These are phyloP conservation scores for Rhabditophanes sp. DNA, from an alignment of 2,888 invertebrate species.

Conservation along the genomic window DNA sequence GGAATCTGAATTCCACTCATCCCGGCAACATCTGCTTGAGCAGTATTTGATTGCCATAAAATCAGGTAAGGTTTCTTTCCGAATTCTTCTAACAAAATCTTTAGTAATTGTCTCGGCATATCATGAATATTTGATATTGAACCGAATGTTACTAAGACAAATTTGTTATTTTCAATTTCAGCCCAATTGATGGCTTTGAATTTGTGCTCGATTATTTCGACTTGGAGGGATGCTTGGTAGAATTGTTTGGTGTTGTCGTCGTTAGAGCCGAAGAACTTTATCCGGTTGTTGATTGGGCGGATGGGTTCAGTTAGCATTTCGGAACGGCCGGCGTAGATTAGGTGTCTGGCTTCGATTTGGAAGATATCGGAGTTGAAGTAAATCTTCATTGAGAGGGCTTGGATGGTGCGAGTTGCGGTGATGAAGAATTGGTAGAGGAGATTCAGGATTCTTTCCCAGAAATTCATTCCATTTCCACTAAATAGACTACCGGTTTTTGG, in stretches of 20 bases:
- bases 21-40: slow-evolving; percentile 9
- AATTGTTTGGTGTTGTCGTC: no score
- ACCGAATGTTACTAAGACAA: no score
- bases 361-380: slow-evolving; percentile 23
- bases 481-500: slow-evolving; percentile 30
- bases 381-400: slow-evolving; percentile 16
- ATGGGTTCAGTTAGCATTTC: slow-evolving; percentile 30
- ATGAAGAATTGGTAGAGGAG: slow-evolving; percentile 24
- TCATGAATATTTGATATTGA: no score
- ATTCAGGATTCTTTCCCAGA: slow-evolving; percentile 23
- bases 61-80: slow-evolving; percentile 9
- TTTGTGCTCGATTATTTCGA: no score
- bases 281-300: slow-evolving; percentile 28
- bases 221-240: no score
- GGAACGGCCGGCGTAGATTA: slow-evolving; percentile 30
- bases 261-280: slow-evolving; percentile 35
- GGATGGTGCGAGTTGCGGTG: slow-evolving; percentile 19
- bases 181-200: no score
- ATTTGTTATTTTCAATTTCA: no score
- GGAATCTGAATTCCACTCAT: slow-evolving; percentile 9
- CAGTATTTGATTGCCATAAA: slow-evolving; percentile 33
- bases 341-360: slow-evolving; percentile 21
- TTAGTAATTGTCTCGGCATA: slow-evolving; percentile 22
- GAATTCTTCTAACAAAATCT: slow-evolving; percentile 18
- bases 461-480: slow-evolving; percentile 20